These are phyloP conservation scores for Drosophila antonietae DNA, from an alignment of 2,888 invertebrate genomes.

Conservation along the genomic window DNA sequence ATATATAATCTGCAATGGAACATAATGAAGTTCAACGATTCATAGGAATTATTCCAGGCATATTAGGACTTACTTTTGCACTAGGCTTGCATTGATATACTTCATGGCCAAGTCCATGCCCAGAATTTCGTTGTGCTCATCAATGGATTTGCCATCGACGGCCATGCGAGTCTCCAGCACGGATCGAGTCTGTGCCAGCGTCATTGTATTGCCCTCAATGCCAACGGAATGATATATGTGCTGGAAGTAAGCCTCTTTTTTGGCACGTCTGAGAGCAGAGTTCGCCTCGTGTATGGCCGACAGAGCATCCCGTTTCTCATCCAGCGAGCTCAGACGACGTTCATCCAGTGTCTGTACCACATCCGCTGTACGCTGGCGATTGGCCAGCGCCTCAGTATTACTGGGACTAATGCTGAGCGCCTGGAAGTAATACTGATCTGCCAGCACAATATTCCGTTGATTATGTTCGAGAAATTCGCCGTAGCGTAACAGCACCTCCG, in stretches of 20 bases:
- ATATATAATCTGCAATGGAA: slow-evolving; percentile 88
- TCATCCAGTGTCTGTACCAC: slow-evolving; percentile 96
- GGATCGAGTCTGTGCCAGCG: slow-evolving; percentile 94
- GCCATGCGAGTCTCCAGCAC: slow-evolving; percentile 95
- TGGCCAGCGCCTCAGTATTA: slow-evolving; percentile 91
- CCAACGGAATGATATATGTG: slow-evolving; percentile 99
- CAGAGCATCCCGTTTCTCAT: slow-evolving; percentile 92
- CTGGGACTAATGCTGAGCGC: slow-evolving; percentile 93
- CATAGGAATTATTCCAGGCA: neutral
- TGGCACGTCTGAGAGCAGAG: slow-evolving; percentile 92
- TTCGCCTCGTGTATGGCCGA: slow-evolving; percentile 92
- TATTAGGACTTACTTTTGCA: slow-evolving; percentile 86
- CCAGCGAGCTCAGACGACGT: slow-evolving; percentile 86
- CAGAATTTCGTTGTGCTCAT: slow-evolving; percentile 98
- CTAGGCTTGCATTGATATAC: slow-evolving; percentile 93
- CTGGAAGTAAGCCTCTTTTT: slow-evolving; percentile 97
- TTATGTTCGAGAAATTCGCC: slow-evolving; percentile 96
- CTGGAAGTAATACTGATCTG: slow-evolving; percentile 95
- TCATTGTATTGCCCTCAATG: slow-evolving; percentile 99
- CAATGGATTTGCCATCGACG: slow-evolving; percentile 95
- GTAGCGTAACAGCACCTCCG: slow-evolving; percentile 95
- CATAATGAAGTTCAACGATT: neutral
- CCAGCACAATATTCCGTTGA: slow-evolving; percentile 92
- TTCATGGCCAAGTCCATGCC: slow-evolving; percentile 97
- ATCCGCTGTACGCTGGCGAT: slow-evolving; percentile 93